Evolutionary conservation across 2,888 invertebrate genomes (phyloP).

Genomic region (Odontothrips loti): DNA sequence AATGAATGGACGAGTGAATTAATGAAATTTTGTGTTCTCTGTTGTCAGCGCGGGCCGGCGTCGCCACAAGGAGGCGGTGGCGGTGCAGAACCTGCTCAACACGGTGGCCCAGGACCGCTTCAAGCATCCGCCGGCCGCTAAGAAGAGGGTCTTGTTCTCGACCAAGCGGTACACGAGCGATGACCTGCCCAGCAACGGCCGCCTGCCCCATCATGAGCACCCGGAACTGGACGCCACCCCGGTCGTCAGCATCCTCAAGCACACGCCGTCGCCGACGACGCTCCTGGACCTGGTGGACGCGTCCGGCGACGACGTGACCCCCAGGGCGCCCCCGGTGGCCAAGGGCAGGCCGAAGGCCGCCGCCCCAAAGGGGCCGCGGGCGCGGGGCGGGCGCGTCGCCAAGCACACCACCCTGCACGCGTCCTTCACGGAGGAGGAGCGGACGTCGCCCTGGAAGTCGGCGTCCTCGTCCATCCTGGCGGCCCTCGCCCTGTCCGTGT

Average conservation of each 20-base stretch:
- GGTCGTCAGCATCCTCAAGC: slow-evolving; percentile 12
- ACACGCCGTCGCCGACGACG: background rate
- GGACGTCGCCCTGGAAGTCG: background rate
- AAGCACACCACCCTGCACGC: slow-evolving; percentile 14
- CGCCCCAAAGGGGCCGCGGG: background rate
- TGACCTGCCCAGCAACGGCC: background rate
- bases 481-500: slow-evolving; percentile 18
- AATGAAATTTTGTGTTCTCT: background rate
- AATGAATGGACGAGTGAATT: too few relatives aligned
- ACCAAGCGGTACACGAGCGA: background rate
- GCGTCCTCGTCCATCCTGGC: background rate
- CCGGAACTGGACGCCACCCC: background rate
- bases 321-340: background rate
- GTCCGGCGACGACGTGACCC: background rate
- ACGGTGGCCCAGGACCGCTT: slow-evolving; percentile 15
- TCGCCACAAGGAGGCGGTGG: background rate
- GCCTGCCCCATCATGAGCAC: background rate
- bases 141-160: slow-evolving; percentile 13
- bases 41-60: background rate
- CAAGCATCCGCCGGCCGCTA: slow-evolving; percentile 3
- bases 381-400: background rate
- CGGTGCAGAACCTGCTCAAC: background rate
- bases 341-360: background rate
- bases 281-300: background rate
- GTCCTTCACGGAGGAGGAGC: slow-evolving; percentile 17